These are phyloP conservation scores for Trichomalopsis sarcophagae DNA, from an alignment of 1,140 invertebrate genomes.

Conservation along the genomic window DNA sequence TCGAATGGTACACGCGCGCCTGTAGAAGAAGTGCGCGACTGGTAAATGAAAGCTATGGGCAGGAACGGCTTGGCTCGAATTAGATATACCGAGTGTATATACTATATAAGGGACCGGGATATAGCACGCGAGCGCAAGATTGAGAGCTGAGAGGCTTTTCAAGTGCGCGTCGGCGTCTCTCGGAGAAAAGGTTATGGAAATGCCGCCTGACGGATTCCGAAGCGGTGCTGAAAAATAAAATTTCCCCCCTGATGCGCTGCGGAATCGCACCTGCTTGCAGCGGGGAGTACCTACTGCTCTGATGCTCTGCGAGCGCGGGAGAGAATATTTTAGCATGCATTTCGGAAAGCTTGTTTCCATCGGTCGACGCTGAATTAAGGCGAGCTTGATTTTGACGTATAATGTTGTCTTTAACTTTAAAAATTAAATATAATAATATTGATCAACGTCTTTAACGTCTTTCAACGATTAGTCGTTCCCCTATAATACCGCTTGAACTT, in stretches of 20 bases:
- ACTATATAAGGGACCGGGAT: not conserved
- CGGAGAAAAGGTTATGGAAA: conserved; percentile 33
- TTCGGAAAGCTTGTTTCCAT: not conserved
- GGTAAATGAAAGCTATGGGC: conserved; percentile 2
- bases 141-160: not conserved
- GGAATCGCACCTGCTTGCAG: not conserved
- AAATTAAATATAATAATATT: too few species aligned
- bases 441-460: too few species aligned
- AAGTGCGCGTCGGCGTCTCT: conserved; percentile 13
- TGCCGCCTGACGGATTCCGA: conserved; percentile 14
- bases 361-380: not conserved
- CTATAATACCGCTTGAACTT: too few species aligned
- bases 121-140: not conserved
- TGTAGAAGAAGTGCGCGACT: not conserved
- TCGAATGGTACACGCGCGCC: not conserved
- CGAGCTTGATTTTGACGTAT: not conserved
- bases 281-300: too few species aligned
- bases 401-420: not conserved
- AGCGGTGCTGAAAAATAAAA: conserved; percentile 31
- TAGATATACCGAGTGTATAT: not conserved
- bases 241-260: not conserved
- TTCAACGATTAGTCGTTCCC: too few species aligned
- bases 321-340: conserved; percentile 1
- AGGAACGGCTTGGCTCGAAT: not conserved
- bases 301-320: too few species aligned